These are phyloP conservation scores for Oreohelix idahoensis DNA, from an alignment of 1,140 invertebrate species.

Conservation along the genomic window DNA sequence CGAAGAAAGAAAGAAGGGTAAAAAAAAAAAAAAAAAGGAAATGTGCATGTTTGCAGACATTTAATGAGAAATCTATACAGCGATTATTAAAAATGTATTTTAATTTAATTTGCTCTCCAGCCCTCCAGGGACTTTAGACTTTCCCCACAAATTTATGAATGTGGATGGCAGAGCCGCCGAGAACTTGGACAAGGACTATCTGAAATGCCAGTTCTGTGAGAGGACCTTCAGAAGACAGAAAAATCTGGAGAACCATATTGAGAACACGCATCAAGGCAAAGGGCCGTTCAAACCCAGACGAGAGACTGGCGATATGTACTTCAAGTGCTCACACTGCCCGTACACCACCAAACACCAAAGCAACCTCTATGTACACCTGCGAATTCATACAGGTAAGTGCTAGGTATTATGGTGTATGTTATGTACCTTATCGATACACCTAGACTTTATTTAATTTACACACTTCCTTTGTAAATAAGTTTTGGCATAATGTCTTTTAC, in stretches of 20 bases:
- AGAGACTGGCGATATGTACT: conserved; percentile 69
- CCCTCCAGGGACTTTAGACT: background rate
- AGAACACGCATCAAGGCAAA: conserved; percentile 69
- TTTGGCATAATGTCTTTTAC: too few relatives aligned
- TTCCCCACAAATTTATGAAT: conserved; percentile 54
- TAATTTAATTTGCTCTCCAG: too few relatives aligned
- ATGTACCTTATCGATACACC: too few relatives aligned
- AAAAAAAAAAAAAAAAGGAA: too few relatives aligned
- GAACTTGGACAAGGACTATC: conserved; percentile 69
- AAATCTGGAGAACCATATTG: conserved; percentile 69
- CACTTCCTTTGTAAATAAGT: too few relatives aligned
- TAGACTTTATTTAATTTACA: too few relatives aligned
- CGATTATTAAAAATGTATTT: too few relatives aligned
- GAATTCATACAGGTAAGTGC: conserved; percentile 69
- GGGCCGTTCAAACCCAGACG: conserved; percentile 56
- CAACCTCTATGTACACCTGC: conserved; percentile 70
- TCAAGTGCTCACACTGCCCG: conserved; percentile 71
- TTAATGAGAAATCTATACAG: too few relatives aligned
- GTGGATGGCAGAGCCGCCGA: conserved; percentile 58
- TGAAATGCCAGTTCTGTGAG: conserved; percentile 71
- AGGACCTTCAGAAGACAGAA: conserved; percentile 68
- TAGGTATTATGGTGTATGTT: too few relatives aligned
- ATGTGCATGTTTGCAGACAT: too few relatives aligned
- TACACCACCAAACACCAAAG: conserved; percentile 73
- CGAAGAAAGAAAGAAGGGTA: too few relatives aligned